A percentile compares a stretch with the other conserved stretches of the same genome.
Conservation (phyloP, 2,888 invertebrate species). For the Eristalis tenax region DNA sequence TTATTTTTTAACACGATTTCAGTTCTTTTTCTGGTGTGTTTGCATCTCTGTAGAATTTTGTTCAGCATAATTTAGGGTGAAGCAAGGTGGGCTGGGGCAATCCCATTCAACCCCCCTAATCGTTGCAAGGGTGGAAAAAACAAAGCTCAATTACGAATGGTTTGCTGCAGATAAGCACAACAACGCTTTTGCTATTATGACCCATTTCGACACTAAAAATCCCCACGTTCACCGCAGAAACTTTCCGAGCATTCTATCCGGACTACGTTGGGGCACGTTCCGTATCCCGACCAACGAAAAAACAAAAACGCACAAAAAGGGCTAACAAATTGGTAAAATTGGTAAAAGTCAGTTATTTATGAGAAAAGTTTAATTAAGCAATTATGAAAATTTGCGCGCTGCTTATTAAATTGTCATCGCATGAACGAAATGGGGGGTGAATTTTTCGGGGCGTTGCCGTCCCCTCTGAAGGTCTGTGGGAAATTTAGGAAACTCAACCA, state of each 20-base stretch:
- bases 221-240: constrained; percentile 25
- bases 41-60: constrained; percentile 32
- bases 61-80: constrained; percentile 49
- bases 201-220: constrained; percentile 23
- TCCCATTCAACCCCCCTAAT: constrained; percentile 17
- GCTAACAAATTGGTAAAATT: constrained; percentile 69
- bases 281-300: neutral
- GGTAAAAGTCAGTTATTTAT: constrained; percentile 66
- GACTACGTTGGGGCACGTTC: neutral
- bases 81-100: neutral
- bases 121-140: constrained; percentile 12
- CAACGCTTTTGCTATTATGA: constrained; percentile 46
- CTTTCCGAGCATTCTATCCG: neutral
- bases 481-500: constrained; percentile 1
- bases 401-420: constrained; percentile 70
- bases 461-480: neutral
- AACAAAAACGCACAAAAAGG: constrained; percentile 24
- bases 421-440: constrained; percentile 40
- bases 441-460: neutral
- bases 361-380: constrained; percentile 72
- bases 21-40: constrained; percentile 45
- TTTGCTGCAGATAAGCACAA: constrained; percentile 56
- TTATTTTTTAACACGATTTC: constrained; percentile 59
- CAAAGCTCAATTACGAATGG: constrained; percentile 58
- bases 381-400: constrained; percentile 64